Base-by-base conservation (phyloP, 1,140 invertebrate genomes). In the Drosophila guanche region DNA sequence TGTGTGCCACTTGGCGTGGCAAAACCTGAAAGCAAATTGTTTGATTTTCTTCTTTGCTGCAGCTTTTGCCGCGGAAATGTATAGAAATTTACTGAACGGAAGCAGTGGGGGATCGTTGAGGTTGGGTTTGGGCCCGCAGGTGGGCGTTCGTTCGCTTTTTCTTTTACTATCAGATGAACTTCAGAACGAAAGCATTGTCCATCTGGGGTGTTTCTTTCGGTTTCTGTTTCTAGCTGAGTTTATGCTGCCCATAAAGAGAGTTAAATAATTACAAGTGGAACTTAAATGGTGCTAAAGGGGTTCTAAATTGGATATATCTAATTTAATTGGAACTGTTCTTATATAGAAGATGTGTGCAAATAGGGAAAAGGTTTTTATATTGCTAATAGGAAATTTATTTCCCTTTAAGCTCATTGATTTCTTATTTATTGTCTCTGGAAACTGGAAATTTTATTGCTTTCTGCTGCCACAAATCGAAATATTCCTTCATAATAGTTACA, bases 21-120 rank as follows among this genome's bases (percentile, higher is more conserved):
- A 43, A 37, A 79, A 54, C 61, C 61, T 50, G 59, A 79, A 79
- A 79, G 76, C 79, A 71, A 83, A 75, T 69, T 66, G 68, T 84
- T 83, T 74, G 78, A 60, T 73, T 81, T 76, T 81, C 68, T 69
- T 73, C 33, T 59, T 73, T 70, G 45, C 47, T 62, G 23, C 33
- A 33, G 14, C 46, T 71, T 73, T 53, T 52, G 79, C 47, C 59
- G 25, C 79, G 79, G 79, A 83, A 83, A 83, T 68, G 59, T 70
- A 46, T 58, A 77, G 59, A 80, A 76, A 81, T 50, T 81, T 42
- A 25, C 40, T 43, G 59, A 40, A 70, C 73, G 79, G 79, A 83
- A 74, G 46, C 79, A 41, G 79, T 75, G 75, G 23, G 53, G 74
- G 63, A 78, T 83, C 16, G 45, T 25, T 45, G 40, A 20, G 16